Conservation (phyloP, 2,888 invertebrate species). For the Laothoe populi region DNA sequence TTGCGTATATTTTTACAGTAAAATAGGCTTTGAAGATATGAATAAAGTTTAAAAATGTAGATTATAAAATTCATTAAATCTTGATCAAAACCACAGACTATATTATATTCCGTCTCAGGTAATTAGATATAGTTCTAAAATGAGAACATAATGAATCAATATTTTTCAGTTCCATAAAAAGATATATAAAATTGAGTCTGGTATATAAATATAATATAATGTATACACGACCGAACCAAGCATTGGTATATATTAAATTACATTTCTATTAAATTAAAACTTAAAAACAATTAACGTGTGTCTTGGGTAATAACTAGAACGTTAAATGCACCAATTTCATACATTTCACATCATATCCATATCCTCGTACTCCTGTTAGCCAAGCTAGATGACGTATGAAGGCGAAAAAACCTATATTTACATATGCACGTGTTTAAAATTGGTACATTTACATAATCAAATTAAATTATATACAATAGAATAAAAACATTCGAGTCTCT, state of each 20-base stretch:
- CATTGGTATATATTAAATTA: constrained; percentile 64
- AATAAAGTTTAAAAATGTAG: too few species aligned
- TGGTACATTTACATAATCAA: constrained; percentile 33
- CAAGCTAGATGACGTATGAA: constrained; percentile 16
- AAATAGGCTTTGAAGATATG: background rate
- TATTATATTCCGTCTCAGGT: too few species aligned
- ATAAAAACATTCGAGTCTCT: constrained; percentile 36
- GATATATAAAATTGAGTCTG: constrained; percentile 31
- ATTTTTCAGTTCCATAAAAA: constrained; percentile 25
- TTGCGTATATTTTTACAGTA: too few species aligned
- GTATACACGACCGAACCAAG: constrained; percentile 43
- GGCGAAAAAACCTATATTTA: constrained; percentile 39
- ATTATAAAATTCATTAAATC: too few species aligned
- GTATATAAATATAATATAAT: constrained; percentile 35
- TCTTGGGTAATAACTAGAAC: constrained; percentile 38
- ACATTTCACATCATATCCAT: constrained; percentile 21
- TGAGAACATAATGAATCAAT: background rate
- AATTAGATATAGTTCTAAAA: too few species aligned
- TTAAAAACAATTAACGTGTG: constrained; percentile 36
- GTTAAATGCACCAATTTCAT: constrained; percentile 57
- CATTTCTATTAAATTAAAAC: constrained; percentile 53
- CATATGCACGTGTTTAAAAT: constrained; percentile 40
- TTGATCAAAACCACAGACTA: too few species aligned
- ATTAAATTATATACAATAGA: constrained; percentile 40
- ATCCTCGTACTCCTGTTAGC: background rate